Conservation (phyloP, 2,888 invertebrate species). For the Dromius quadrimaculatus region DNA sequence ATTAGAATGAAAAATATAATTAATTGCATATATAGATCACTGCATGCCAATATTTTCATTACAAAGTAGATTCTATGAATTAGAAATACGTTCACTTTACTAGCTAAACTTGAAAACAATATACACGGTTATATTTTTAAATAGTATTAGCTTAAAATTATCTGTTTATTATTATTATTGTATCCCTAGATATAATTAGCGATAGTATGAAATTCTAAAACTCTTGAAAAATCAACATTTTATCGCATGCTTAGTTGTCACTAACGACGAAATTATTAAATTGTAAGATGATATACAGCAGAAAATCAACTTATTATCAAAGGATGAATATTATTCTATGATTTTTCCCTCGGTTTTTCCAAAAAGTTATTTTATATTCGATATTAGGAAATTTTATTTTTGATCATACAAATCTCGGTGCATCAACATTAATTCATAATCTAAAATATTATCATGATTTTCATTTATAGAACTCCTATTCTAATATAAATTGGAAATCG, state of each 20-base stretch:
- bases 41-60: conserved; percentile 24
- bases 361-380: no score
- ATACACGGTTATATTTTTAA: conserved; percentile 4
- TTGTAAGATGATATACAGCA: no score
- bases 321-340: no score
- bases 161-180: conserved; percentile 21
- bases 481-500: no score
- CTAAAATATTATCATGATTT: no score
- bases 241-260: conserved; percentile 26
- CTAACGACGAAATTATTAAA: conserved; percentile 23
- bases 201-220: conserved; percentile 3
- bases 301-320: no score
- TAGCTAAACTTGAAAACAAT: not conserved
- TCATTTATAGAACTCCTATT: no score
- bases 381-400: no score
- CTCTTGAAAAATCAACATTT: conserved; percentile 13
- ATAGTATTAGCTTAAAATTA: conserved; percentile 18
- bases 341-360: no score
- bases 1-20: not conserved
- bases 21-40: conserved; percentile 19
- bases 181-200: conserved; percentile 13
- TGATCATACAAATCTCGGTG: no score
- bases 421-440: no score
- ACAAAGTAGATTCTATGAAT: conserved; percentile 25
- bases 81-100: conserved; percentile 14